Evolutionary conservation across 2,113 vertebrate genomes (phyloP).

Genomic region (Rhipidura dahli): DNA sequence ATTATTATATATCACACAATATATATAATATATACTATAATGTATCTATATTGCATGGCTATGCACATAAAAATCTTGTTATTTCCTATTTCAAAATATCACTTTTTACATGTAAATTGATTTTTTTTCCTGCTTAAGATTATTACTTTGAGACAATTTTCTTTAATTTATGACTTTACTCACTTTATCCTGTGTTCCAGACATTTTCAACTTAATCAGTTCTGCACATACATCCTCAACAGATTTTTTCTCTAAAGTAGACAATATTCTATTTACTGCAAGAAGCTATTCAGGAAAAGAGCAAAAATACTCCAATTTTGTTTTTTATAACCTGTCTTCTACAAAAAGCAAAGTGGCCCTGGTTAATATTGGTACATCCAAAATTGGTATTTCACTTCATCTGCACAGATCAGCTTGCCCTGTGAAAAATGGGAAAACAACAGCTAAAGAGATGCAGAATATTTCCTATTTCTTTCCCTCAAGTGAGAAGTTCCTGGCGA

Average conservation of each 20-base stretch:
- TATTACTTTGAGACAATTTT: not conserved
- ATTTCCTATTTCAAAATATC: not conserved
- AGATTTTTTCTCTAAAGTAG: not conserved
- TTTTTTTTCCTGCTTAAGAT: not conserved
- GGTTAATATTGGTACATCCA: not conserved
- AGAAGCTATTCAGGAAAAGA: not conserved
- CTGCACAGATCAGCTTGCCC: not conserved
- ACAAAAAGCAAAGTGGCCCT: not conserved
- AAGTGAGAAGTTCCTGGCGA: not conserved
- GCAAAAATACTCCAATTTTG: not conserved
- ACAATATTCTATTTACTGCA: not conserved
- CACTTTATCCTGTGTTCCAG: not conserved
- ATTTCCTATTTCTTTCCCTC: not conserved
- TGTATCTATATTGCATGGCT: not conserved
- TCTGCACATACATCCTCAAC: not conserved
- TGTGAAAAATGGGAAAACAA: not conserved
- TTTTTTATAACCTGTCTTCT: not conserved
- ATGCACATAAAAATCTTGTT: not conserved
- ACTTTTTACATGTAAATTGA: not conserved
- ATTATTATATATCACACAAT: not conserved
- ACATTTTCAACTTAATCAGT: not conserved
- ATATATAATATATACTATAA: not conserved
- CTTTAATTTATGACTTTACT: not conserved
- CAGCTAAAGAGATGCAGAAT: not conserved
- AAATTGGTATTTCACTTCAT: not conserved